Base-by-base conservation (phyloP, 1,140 invertebrate species). In the Piezodorus guildinii region DNA sequence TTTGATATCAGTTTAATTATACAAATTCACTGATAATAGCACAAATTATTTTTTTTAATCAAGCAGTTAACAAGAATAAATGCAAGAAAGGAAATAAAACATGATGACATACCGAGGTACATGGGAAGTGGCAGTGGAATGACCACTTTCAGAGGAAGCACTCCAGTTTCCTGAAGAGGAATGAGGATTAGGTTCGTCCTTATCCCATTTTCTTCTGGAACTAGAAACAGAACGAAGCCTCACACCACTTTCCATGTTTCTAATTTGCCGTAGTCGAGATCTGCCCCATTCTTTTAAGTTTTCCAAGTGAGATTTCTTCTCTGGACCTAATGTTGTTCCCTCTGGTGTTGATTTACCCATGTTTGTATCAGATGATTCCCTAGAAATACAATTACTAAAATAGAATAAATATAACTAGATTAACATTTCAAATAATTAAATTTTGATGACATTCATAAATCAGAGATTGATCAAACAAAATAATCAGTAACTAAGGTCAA, bases 131-230 rank as follows among this genome's bases (percentile, higher is more conserved):
- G 69, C 69, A 34, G 71, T 71, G n/a, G 90, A 88, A 64, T 90
- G 77, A 45, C 90, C 91, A 67, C 88, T 93, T 74, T 90, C 87
- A 0, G 88, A 93, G 70, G 88, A 91, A 43, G 89, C 90, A 69
- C 89, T 92, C 93, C 93, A 95, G 74, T 95, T 94, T 52, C 93
- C 93, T 65, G 88, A 91, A 49, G 89, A 92, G 0, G 90, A 93
- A 74, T 91, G 87, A 23, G 85, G 83, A 10, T 62, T 62, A 8
- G 77, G 77, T 72, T 91, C 90, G 64, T 88, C 86, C 14, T 68
- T 69, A 49, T 68, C 66, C 65, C 62, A 65, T 62, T 68, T 70
- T 43, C 70, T 63, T 10, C 67, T 62, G 1, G 46, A 23, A 16
- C 65, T 67, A 15, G 65, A 54, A 12, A 66, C 62, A 27, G 62